Conservation (phyloP, 2,797 vertebrate genomes). For the Ammospiza maritima region DNA sequence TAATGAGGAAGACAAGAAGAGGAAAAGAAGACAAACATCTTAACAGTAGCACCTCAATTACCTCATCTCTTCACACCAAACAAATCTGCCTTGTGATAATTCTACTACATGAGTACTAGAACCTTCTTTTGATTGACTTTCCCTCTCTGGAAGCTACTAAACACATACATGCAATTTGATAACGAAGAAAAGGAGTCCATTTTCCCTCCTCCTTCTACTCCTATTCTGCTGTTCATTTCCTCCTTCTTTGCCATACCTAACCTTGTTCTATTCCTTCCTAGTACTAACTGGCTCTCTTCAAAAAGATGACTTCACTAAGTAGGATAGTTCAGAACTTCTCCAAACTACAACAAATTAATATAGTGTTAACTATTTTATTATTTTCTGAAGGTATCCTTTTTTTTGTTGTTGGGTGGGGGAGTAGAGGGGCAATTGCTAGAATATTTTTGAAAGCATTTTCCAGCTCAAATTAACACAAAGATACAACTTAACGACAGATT, state of each 20-base stretch:
- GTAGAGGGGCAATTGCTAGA: rapidly evolving
- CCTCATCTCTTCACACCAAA: neutral
- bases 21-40: neutral
- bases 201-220: neutral
- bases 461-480: neutral
- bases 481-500: neutral
- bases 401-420: neutral
- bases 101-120: neutral
- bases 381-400: neutral
- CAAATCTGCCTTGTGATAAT: neutral
- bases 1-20: neutral
- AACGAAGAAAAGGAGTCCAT: rapidly evolving
- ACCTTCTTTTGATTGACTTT: neutral
- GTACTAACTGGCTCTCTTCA: neutral
- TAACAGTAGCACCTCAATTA: neutral
- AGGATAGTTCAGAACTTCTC: neutral
- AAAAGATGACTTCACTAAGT: neutral
- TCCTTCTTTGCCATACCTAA: neutral
- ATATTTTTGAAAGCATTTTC: neutral
- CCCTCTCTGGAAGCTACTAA: neutral
- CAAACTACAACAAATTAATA: too few relatives aligned
- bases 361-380: neutral
- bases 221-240: neutral
- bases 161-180: neutral
- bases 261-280: neutral